Percentiles rank a stretch among this genome's conserved stretches.
These are phyloP conservation scores for Zeuzera pyrina DNA, from an alignment of 2,888 invertebrate genomes.

Conservation along the genomic window DNA sequence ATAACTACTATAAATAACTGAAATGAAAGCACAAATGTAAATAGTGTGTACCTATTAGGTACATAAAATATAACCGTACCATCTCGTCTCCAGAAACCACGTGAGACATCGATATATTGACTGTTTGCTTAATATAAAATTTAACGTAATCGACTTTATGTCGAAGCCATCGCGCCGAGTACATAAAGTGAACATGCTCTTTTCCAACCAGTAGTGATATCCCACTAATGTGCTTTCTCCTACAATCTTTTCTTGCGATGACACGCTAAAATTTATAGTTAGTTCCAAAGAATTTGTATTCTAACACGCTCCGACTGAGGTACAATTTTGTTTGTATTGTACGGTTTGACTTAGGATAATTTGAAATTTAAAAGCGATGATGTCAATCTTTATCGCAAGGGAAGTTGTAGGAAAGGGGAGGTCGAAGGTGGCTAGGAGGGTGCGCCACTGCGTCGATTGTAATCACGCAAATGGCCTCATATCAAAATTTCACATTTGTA, in stretches of 20 bases:
- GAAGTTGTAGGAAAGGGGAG: slow-evolving; percentile 56
- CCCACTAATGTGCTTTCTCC: slow-evolving; percentile 67
- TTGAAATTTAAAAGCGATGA: slow-evolving; percentile 54
- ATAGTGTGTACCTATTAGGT: no score
- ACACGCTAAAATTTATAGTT: slow-evolving; percentile 50
- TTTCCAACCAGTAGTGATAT: slow-evolving; percentile 61
- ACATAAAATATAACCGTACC: no score
- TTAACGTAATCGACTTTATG: slow-evolving; percentile 55
- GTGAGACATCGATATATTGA: slow-evolving; percentile 36
- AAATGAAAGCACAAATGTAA: no score
- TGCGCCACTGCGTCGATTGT: slow-evolving; percentile 67
- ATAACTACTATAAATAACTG: no score
- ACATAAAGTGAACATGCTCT: slow-evolving; percentile 58
- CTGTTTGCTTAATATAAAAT: slow-evolving; percentile 58
- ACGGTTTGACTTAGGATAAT: slow-evolving; percentile 52
- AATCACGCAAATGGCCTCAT: slow-evolving; percentile 71
- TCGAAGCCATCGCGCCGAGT: slow-evolving; percentile 39
- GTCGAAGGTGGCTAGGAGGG: slow-evolving; percentile 43
- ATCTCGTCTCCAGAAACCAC: slow-evolving; percentile 25
- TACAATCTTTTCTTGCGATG: slow-evolving; percentile 69
- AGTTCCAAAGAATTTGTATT: slow-evolving; percentile 28
- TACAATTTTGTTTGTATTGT: slow-evolving; percentile 30
- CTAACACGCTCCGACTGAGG: slow-evolving; percentile 30
- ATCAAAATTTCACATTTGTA: slow-evolving; percentile 68
- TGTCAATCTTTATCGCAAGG: slow-evolving; percentile 72